Percentiles rank a stretch among this genome's conserved stretches.
phyloP scores from a whole-genome alignment of 2,888 invertebrate species.

The Thumatha senex region DNA sequence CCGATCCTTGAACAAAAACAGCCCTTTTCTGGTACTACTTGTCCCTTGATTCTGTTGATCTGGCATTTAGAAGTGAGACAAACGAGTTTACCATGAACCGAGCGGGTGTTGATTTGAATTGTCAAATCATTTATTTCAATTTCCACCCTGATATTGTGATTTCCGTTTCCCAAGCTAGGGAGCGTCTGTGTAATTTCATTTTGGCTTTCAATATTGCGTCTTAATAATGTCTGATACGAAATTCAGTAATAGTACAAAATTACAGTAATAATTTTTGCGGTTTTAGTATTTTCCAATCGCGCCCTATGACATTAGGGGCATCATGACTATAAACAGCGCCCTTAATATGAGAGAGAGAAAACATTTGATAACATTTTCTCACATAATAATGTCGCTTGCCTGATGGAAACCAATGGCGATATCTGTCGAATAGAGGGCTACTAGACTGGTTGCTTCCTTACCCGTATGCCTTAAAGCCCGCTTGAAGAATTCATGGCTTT shows the following conservation, averaged over 20 bases:
- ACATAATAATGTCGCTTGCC: too few species aligned
- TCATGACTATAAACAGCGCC: too few species aligned
- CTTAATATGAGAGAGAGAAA: too few species aligned
- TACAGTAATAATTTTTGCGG: too few species aligned
- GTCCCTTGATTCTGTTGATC: slow-evolving; percentile 27
- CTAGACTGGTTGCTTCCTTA: too few species aligned
- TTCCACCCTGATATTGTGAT: slow-evolving; percentile 42
- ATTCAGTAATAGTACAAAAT: not conserved
- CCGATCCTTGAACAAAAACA: slow-evolving; percentile 7
- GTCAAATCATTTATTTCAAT: slow-evolving; percentile 65
- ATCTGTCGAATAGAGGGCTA: too few species aligned
- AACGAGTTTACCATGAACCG: slow-evolving; percentile 35
- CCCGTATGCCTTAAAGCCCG: too few species aligned
- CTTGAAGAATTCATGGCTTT: too few species aligned
- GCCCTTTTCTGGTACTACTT: slow-evolving; percentile 11
- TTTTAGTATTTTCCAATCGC: too few species aligned
- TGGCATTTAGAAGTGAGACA: slow-evolving; percentile 40
- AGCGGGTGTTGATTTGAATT: slow-evolving; percentile 41
- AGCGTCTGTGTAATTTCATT: slow-evolving; percentile 29
- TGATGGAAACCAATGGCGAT: too few species aligned
- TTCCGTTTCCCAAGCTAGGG: slow-evolving; percentile 44
- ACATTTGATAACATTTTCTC: too few species aligned
- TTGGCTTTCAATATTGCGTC: slow-evolving; percentile 8
- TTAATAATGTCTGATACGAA: slow-evolving; percentile 3
- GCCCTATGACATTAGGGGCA: too few species aligned